phyloP scores from a whole-genome alignment of 1,140 invertebrate genomes.

The Rhopalosiphum maidis region DNA sequence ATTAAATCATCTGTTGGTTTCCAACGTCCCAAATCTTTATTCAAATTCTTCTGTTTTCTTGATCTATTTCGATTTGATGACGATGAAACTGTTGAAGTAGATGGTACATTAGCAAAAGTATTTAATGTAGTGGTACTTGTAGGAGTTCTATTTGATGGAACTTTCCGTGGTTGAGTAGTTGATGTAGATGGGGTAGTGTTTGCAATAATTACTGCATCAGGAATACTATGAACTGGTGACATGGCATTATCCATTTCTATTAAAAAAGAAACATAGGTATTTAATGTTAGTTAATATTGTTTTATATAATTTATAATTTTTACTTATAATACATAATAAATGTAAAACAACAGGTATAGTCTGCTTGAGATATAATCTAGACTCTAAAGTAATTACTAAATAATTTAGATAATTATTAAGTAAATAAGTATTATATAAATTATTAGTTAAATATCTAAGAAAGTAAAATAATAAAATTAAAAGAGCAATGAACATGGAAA shows the following conservation, averaged over 20 bases:
- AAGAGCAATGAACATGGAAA: not conserved
- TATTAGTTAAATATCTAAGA: not conserved
- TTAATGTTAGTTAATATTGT: not conserved
- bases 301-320: not conserved
- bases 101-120: not conserved
- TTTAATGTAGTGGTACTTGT: not conserved
- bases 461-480: not conserved
- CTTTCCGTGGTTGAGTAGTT: constrained; percentile 41
- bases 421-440: not conserved
- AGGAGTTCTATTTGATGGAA: constrained; percentile 32
- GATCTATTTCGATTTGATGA: constrained; percentile 51
- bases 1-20: constrained; percentile 96
- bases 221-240: constrained; percentile 51
- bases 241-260: constrained; percentile 48
- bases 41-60: constrained; percentile 39
- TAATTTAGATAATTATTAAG: too few relatives aligned
- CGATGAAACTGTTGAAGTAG: constrained; percentile 31
- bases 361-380: not conserved
- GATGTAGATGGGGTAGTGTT: constrained; percentile 36
- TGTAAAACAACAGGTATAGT: not conserved
- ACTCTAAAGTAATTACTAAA: not conserved
- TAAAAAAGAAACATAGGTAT: not conserved
- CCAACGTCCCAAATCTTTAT: constrained; percentile 91
- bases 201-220: constrained; percentile 25
- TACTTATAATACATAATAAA: not conserved